A percentile compares a stretch with the other conserved stretches of the same genome.
Evolutionary conservation across 2,888 invertebrate species (phyloP).

Genomic region (Pandemis corylana): DNA sequence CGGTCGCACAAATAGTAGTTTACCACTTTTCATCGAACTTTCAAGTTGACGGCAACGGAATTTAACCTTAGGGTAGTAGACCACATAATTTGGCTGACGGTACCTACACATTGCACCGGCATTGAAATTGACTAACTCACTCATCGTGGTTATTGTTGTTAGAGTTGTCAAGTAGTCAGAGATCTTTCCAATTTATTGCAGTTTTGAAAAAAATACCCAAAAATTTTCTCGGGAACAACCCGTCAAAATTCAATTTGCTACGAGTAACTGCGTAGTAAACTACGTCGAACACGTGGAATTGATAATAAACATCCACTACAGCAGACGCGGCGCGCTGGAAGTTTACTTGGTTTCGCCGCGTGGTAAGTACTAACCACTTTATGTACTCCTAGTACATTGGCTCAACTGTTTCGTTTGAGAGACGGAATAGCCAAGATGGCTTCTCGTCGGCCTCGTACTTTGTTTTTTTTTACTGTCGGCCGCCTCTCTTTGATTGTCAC

Average conservation of each 20-base stretch:
- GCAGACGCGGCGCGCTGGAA: conserved; percentile 90
- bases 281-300: conserved; percentile 95
- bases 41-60: too few relatives aligned
- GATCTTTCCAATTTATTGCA: neutral
- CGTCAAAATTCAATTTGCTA: conserved; percentile 74
- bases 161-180: neutral
- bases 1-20: too few relatives aligned
- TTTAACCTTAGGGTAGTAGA: too few relatives aligned
- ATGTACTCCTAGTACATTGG: conserved; percentile 55
- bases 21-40: too few relatives aligned
- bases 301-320: conserved; percentile 88
- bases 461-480: too few relatives aligned
- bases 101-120: too few relatives aligned
- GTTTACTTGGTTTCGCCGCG: conserved; percentile 90
- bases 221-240: conserved; percentile 52
- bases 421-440: conserved; percentile 30
- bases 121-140: too few relatives aligned
- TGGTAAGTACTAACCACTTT: conserved; percentile 79
- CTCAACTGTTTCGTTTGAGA: conserved; percentile 52
- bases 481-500: too few relatives aligned
- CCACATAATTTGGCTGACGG: too few relatives aligned
- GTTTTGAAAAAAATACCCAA: neutral
- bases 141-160: neutral
- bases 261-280: conserved; percentile 86
- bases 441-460: neutral